Evolutionary conservation across 2,888 invertebrate species (phyloP).

Genomic region (Masnerella sp.): DNA sequence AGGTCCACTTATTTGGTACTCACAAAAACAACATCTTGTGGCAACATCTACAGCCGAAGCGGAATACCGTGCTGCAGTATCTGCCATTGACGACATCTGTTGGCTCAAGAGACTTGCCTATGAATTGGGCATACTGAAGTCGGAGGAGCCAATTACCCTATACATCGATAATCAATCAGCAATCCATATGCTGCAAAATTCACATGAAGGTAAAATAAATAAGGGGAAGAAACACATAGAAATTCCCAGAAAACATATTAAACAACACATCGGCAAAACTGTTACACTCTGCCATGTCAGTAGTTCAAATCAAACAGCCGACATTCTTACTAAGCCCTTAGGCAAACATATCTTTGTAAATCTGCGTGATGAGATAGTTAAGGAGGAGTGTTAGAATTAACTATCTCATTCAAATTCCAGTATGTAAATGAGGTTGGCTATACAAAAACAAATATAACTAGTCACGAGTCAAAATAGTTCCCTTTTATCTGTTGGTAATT

Average conservation of each 20-base stretch:
- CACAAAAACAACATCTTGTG: slow-evolving; percentile 20
- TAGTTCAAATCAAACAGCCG: slow-evolving; percentile 9
- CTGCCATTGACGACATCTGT: slow-evolving; percentile 26
- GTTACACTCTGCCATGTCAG: slow-evolving; percentile 3
- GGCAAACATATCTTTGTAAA: neutral
- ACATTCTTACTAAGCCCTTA: slow-evolving; percentile 17
- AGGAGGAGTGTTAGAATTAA: slow-evolving; percentile 24
- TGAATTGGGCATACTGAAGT: neutral
- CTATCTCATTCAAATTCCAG: too few relatives aligned
- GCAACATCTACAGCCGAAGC: slow-evolving; percentile 62
- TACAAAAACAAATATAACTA: too few relatives aligned
- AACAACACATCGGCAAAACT: slow-evolving; percentile 19
- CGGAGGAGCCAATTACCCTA: neutral
- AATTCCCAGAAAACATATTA: slow-evolving; percentile 56
- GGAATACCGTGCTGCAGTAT: slow-evolving; percentile 67
- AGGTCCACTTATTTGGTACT: slow-evolving; percentile 64
- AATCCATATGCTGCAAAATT: slow-evolving; percentile 65
- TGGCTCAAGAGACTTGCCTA: neutral
- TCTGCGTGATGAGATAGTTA: neutral
- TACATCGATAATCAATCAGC: slow-evolving; percentile 67
- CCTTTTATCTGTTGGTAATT: too few relatives aligned
- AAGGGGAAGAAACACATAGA: slow-evolving; percentile 39
- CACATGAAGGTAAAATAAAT: slow-evolving; percentile 59
- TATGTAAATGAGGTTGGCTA: too few relatives aligned
- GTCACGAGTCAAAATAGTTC: too few relatives aligned